Conservation (phyloP, 2,888 invertebrate genomes). For the Agriopis marginaria region DNA sequence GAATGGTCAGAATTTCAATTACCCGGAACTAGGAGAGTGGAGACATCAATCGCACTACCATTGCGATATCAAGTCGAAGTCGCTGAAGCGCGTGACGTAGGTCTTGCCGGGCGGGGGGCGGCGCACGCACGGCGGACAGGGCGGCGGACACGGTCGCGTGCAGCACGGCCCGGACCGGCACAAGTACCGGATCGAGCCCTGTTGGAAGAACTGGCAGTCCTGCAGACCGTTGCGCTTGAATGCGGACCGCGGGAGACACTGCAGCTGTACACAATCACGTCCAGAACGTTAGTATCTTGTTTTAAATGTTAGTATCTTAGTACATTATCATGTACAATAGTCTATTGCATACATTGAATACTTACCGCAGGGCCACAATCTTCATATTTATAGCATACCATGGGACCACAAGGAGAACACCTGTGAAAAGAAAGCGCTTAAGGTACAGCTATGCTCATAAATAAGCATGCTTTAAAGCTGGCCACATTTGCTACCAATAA, state of each 20-base stretch:
- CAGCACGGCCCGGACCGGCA: constrained; percentile 73
- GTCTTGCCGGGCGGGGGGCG: constrained; percentile 81
- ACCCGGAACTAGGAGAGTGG: constrained; percentile 64
- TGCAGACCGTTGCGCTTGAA: constrained; percentile 84
- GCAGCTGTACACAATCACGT: constrained; percentile 64
- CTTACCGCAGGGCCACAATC: constrained; percentile 82
- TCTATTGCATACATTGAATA: constrained; percentile 12
- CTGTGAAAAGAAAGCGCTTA: constrained; percentile 48
- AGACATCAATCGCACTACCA: constrained; percentile 65
- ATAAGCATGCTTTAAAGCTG: no score
- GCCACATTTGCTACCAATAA: no score
- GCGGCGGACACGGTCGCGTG: constrained; percentile 71
- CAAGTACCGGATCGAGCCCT: constrained; percentile 81
- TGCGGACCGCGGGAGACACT: constrained; percentile 82
- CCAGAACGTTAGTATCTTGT: constrained; percentile 15
- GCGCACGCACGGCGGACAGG: constrained; percentile 81
- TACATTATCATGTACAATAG: not conserved
- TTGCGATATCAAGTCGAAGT: constrained; percentile 80
- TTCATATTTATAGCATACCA: constrained; percentile 84
- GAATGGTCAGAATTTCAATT: constrained; percentile 58
- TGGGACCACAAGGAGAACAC: constrained; percentile 82
- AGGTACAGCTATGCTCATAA: no score
- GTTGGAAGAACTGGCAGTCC: constrained; percentile 83
- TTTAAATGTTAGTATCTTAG: no score
- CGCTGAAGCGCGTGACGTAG: constrained; percentile 81